These are phyloP conservation scores for Eucidaris tribuloides DNA, from an alignment of 35 echinoderm and acorn worm genomes.

Conservation along the genomic window DNA sequence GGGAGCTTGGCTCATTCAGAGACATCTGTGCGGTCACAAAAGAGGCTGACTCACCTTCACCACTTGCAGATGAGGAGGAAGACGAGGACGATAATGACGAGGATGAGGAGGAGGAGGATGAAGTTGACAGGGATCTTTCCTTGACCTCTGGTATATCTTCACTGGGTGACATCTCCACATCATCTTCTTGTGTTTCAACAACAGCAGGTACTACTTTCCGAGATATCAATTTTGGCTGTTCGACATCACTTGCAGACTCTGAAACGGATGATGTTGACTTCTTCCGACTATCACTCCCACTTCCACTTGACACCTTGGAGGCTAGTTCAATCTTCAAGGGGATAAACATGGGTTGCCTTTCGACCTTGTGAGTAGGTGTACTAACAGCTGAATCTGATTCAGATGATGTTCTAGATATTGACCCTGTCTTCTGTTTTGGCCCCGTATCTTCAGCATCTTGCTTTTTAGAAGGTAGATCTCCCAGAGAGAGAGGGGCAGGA, in stretches of 20 bases:
- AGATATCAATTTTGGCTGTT: neutral
- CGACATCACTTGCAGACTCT: neutral
- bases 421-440: neutral
- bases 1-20: no score
- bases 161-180: neutral
- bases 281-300: neutral
- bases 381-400: neutral
- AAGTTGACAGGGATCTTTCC: neutral
- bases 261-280: neutral
- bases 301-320: neutral
- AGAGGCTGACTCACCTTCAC: no score
- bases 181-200: neutral
- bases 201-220: neutral
- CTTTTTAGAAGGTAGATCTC: neutral
- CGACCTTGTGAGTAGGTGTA: neutral
- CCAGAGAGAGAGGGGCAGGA: no score
- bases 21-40: no score
- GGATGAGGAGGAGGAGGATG: constrained; percentile 1
- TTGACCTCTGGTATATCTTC: no score
- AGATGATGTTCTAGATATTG: no score
- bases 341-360: neutral
- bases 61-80: neutral
- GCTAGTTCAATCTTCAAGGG: neutral
- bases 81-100: neutral
- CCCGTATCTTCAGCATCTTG: neutral